Conservation (phyloP, 2,888 invertebrate species). For the Apantesis nais region DNA sequence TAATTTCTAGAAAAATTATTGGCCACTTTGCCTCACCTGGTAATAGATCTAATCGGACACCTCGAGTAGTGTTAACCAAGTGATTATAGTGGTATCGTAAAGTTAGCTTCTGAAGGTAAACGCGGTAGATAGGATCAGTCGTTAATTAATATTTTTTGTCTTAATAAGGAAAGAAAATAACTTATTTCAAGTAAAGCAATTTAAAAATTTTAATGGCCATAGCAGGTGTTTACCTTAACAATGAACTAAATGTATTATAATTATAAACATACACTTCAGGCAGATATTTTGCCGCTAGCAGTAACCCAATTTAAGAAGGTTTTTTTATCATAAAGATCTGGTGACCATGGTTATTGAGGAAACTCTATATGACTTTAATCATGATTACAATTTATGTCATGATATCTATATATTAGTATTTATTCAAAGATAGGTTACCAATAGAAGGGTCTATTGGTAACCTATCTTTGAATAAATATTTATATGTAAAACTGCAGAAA, state of each 20-base stretch:
- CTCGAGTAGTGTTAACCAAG: too few species aligned
- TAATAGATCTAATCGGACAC: too few species aligned
- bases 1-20: too few species aligned
- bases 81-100: too few species aligned
- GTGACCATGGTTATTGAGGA: neutral
- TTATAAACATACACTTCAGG: neutral
- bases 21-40: too few species aligned
- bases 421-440: too few species aligned
- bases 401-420: neutral
- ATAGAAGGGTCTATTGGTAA: too few species aligned
- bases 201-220: neutral
- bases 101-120: neutral
- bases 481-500: too few species aligned
- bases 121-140: neutral
- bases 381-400: neutral
- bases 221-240: constrained; percentile 3
- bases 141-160: neutral
- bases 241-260: neutral
- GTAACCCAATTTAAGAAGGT: constrained; percentile 9
- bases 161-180: neutral
- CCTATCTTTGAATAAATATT: too few species aligned
- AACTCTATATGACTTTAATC: neutral
- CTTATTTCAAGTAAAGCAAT: neutral
- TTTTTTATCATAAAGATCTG: neutral
- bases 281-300: neutral